phyloP scores from a whole-genome alignment of 2,888 invertebrate species.

The Scaptomyza polygonia region DNA sequence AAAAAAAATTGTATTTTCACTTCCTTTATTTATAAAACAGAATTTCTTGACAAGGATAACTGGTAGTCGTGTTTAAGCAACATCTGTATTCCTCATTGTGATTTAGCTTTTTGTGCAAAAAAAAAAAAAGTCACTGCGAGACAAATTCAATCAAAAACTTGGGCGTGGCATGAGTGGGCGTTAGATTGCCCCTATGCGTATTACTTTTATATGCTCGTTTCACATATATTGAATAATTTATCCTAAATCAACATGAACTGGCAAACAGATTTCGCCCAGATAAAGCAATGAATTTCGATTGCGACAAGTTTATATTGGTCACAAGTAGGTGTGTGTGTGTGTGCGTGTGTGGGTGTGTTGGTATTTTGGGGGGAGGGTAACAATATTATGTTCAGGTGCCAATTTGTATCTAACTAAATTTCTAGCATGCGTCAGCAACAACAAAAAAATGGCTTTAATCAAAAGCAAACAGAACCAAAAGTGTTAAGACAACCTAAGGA shows the following conservation, averaged over 20 bases:
- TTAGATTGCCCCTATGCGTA: constrained; percentile 40
- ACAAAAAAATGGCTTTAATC: constrained; percentile 47
- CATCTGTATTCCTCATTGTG: constrained; percentile 32
- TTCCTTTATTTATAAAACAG: too few species aligned
- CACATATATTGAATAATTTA: constrained; percentile 76
- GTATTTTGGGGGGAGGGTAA: neutral
- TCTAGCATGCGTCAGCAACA: constrained; percentile 15
- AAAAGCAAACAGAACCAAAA: constrained; percentile 32
- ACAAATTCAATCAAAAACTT: constrained; percentile 71
- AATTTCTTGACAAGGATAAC: neutral
- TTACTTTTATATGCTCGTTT: constrained; percentile 50
- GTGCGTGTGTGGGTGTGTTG: constrained; percentile 13
- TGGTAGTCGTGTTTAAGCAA: neutral
- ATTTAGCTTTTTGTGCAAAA: constrained; percentile 51
- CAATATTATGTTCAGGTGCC: constrained; percentile 38
- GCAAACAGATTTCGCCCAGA: constrained; percentile 63
- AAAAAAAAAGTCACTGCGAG: constrained; percentile 29
- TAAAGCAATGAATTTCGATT: constrained; percentile 52
- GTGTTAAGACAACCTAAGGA: constrained; percentile 6
- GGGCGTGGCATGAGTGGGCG: constrained; percentile 53
- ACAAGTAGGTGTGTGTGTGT: neutral
- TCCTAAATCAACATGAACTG: constrained; percentile 75
- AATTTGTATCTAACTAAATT: constrained; percentile 32
- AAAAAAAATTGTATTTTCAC: too few species aligned
- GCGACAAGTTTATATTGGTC: constrained; percentile 15